Percentiles rank a stretch among this genome's conserved stretches.
phyloP scores from a whole-genome alignment of 1,140 invertebrate species.

The Caenorhabditis remanei region DNA sequence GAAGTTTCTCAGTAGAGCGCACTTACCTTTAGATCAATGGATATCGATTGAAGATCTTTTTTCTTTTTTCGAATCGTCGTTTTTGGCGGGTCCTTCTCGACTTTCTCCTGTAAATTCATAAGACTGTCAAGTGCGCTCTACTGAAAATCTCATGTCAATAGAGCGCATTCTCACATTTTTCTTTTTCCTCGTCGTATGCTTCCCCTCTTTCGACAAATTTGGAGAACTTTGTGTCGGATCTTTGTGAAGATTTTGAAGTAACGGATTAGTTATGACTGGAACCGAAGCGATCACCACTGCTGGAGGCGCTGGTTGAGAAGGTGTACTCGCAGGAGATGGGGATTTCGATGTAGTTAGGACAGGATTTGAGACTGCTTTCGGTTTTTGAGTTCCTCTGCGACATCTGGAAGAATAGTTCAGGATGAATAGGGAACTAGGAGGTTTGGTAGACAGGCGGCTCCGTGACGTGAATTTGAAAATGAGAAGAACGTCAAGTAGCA shows the following conservation, averaged over 20 bases:
- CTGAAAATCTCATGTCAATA: no score
- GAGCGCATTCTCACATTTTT: not conserved
- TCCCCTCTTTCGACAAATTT: not conserved
- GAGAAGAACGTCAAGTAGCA: not conserved
- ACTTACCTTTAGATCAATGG: not conserved
- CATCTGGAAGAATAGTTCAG: not conserved
- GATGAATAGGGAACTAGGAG: no score
- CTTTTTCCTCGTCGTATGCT: not conserved
- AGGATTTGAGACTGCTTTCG: not conserved
- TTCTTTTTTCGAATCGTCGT: slow-evolving; percentile 18
- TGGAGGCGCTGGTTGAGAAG: not conserved
- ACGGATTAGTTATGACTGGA: not conserved
- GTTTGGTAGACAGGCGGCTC: no score
- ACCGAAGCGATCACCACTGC: not conserved
- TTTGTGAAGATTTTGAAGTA: not conserved
- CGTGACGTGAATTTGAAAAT: no score
- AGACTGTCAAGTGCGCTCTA: no score
- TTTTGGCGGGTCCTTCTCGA: not conserved
- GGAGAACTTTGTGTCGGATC: slow-evolving; percentile 3
- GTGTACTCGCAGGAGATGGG: no score
- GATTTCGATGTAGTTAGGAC: not conserved
- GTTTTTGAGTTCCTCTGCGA: not conserved
- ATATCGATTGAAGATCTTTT: not conserved
- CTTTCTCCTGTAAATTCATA: not conserved
- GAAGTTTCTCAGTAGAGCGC: no score